These are phyloP conservation scores for Petrocephalus schoutedeni DNA, from an alignment of 2,797 vertebrate species.

Conservation along the genomic window DNA sequence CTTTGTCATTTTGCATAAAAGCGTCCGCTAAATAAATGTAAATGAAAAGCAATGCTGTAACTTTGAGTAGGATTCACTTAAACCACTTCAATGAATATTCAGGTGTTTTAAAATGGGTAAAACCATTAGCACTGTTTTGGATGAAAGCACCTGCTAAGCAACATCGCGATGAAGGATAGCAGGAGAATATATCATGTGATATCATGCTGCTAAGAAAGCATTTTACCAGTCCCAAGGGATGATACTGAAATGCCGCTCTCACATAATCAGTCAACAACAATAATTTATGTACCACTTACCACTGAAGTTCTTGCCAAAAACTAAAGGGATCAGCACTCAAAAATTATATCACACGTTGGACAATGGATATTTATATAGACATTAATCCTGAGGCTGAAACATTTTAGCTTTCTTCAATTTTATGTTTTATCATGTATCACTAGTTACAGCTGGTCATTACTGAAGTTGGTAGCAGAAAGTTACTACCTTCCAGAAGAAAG, in stretches of 20 bases:
- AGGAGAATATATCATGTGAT: neutral
- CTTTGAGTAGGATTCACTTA: neutral
- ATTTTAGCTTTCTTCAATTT: neutral
- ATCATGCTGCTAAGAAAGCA: neutral
- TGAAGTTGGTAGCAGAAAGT: neutral
- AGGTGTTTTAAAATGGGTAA: neutral
- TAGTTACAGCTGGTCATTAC: neutral
- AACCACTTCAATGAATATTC: neutral
- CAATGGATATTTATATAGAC: slow-evolving; percentile 12
- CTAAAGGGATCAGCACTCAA: neutral
- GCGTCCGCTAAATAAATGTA: neutral
- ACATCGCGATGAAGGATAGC: neutral
- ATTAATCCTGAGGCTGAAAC: neutral
- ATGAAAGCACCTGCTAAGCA: neutral
- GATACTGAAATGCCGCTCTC: neutral
- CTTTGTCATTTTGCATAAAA: neutral
- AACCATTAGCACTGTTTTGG: neutral
- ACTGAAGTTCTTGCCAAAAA: neutral
- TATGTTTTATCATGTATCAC: neutral
- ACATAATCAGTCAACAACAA: slow-evolving; percentile 10
- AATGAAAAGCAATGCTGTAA: neutral
- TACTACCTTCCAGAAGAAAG: neutral
- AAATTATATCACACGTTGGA: neutral
- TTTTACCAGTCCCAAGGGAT: neutral
- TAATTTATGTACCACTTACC: neutral